phyloP scores from a whole-genome alignment of 2,797 vertebrate species.

The Coregonus suidteri region DNA sequence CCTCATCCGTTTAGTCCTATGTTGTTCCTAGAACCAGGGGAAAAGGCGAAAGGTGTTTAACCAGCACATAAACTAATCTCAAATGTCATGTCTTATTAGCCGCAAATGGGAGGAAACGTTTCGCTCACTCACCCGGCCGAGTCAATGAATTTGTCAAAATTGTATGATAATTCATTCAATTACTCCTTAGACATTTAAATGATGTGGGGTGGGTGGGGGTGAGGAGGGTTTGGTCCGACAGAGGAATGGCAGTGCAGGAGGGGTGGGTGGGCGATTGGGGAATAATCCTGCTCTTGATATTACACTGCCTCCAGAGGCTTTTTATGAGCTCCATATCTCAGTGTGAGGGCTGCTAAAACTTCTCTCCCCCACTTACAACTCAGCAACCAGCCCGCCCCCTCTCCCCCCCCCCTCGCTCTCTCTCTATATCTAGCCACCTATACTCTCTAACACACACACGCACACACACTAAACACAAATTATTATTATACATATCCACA shows the following conservation, averaged over 20 bases:
- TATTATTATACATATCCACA: no score
- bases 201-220: slow-evolving; percentile 55
- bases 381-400: slow-evolving; percentile 26
- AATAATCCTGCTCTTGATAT: slow-evolving; percentile 88
- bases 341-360: slow-evolving; percentile 79
- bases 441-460: no score
- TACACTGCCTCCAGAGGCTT: slow-evolving; percentile 86
- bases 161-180: slow-evolving; percentile 87
- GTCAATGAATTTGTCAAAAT: slow-evolving; percentile 94
- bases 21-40: slow-evolving; percentile 74
- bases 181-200: slow-evolving; percentile 78
- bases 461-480: no score
- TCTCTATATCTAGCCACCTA: no score
- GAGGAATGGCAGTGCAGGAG: slow-evolving; percentile 34
- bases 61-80: slow-evolving; percentile 87
- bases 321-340: slow-evolving; percentile 83
- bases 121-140: slow-evolving; percentile 74
- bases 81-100: slow-evolving; percentile 92
- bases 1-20: slow-evolving; percentile 59
- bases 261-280: slow-evolving; percentile 66
- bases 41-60: slow-evolving; percentile 79
- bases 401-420: background rate
- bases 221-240: slow-evolving; percentile 55
- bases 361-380: slow-evolving; percentile 74
- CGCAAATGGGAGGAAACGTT: slow-evolving; percentile 78